Conservation (phyloP, 1,140 invertebrate genomes). For the Marisa cornuarietis region DNA sequence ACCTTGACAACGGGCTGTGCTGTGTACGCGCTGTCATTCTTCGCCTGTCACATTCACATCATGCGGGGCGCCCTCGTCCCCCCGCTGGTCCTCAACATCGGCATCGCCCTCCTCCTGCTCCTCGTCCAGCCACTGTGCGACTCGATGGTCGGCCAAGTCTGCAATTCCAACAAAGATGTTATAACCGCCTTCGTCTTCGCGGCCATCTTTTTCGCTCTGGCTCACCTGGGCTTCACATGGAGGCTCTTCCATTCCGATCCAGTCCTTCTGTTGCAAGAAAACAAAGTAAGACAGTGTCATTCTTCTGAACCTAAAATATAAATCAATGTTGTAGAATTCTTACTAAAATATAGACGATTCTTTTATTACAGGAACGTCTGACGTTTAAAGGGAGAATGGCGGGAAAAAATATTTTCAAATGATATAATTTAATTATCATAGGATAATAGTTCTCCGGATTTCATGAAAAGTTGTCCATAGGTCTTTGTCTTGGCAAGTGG, state of each 20-base stretch:
- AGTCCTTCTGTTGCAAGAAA: conserved; percentile 29
- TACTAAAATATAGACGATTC: too few species aligned
- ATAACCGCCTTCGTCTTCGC: conserved; percentile 1
- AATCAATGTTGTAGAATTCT: too few species aligned
- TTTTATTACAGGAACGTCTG: too few species aligned
- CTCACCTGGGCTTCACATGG: conserved; percentile 23
- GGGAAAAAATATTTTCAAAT: too few species aligned
- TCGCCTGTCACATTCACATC: conserved; percentile 40
- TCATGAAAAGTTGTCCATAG: too few species aligned
- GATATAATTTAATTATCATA: too few species aligned
- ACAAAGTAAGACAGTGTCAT: conserved; percentile 3
- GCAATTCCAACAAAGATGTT: not conserved
- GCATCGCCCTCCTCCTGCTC: conserved; percentile 23
- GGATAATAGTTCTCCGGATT: too few species aligned
- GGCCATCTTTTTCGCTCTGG: conserved; percentile 18
- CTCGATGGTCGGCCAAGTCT: not conserved
- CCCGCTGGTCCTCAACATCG: conserved; percentile 30
- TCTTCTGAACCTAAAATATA: too few species aligned
- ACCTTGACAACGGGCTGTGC: conserved; percentile 18
- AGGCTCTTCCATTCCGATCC: conserved; percentile 23
- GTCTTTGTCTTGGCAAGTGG: too few species aligned
- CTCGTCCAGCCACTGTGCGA: conserved; percentile 22
- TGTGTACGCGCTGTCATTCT: conserved; percentile 35
- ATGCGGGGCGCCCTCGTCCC: conserved; percentile 32
- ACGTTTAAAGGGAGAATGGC: too few species aligned